These are phyloP conservation scores for Leptodactylus fuscus DNA, from an alignment of 2,113 vertebrate genomes.

Conservation along the genomic window DNA sequence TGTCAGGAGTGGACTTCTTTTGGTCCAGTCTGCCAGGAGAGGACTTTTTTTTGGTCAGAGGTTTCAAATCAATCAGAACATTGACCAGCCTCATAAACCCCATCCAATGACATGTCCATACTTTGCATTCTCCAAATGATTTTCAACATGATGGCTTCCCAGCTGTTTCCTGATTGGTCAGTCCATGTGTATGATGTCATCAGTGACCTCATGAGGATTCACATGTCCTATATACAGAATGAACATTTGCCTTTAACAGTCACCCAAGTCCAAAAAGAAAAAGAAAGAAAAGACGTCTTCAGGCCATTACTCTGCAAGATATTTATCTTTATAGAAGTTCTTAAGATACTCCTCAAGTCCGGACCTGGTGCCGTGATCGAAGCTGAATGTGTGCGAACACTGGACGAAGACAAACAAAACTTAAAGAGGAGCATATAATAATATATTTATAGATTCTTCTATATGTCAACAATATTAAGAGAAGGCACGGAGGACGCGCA, in stretches of 20 bases:
- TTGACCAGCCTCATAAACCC: not conserved
- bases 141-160: not conserved
- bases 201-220: not conserved
- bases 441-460: constrained; percentile 43
- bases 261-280: not conserved
- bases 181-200: constrained; percentile 26
- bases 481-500: constrained; percentile 36
- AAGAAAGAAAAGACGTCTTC: not conserved
- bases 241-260: not conserved
- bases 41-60: no score
- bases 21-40: no score
- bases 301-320: constrained; percentile 22
- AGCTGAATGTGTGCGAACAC: not conserved
- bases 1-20: no score
- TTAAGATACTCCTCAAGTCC: constrained; percentile 28
- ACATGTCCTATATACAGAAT: constrained; percentile 20
- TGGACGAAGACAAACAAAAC: not conserved
- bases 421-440: constrained; percentile 37
- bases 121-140: not conserved
- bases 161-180: constrained; percentile 6
- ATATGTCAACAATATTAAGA: constrained; percentile 48
- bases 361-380: not conserved
- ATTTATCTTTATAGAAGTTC: constrained; percentile 37
- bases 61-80: no score
- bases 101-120: not conserved